A percentile compares a stretch with the other conserved stretches of the same genome.
phyloP scores from a whole-genome alignment of 2,888 invertebrate species.

The Steinernema hermaphroditum region DNA sequence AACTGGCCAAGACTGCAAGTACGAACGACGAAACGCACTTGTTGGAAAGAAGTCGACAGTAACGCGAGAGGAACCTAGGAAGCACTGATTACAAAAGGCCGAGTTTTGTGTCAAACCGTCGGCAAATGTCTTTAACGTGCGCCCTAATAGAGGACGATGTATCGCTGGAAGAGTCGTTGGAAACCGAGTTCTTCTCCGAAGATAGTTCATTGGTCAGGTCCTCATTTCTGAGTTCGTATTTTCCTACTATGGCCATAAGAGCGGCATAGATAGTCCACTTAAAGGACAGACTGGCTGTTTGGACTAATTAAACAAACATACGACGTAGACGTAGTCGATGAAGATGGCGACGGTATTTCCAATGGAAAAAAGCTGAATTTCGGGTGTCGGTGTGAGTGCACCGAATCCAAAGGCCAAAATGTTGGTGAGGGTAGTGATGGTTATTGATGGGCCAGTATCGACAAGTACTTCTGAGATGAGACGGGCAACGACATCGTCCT shows the following conservation, averaged over 20 bases:
- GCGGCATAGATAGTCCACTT: conserved; percentile 62
- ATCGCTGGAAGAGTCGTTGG: neutral
- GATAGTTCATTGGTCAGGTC: neutral
- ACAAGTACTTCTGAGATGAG: conserved; percentile 45
- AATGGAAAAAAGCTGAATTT: conserved; percentile 64
- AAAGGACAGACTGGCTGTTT: conserved; percentile 25
- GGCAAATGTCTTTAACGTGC: neutral
- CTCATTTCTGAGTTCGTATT: conserved; percentile 45
- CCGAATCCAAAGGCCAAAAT: conserved; percentile 56
- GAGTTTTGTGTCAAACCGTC: neutral
- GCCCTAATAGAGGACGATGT: neutral
- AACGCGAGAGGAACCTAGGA: conserved; percentile 40
- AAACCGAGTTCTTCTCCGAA: neutral
- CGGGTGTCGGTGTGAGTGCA: conserved; percentile 61
- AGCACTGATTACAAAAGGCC: conserved; percentile 6
- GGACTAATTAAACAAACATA: conserved; percentile 24
- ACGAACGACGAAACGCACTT: conserved; percentile 48
- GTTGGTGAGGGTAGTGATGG: conserved; percentile 65
- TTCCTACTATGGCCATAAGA: conserved; percentile 59
- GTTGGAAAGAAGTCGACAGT: conserved; percentile 55
- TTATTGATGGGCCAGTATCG: conserved; percentile 55
- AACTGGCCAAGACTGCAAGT: conserved; percentile 53
- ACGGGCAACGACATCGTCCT: neutral
- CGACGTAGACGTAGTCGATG: conserved; percentile 58
- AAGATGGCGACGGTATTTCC: conserved; percentile 62